Evolutionary conservation across 2,113 vertebrate genomes (phyloP), one percentile per base, ranked within the genome.

Genomic region (Tetrao urogallus): DNA sequence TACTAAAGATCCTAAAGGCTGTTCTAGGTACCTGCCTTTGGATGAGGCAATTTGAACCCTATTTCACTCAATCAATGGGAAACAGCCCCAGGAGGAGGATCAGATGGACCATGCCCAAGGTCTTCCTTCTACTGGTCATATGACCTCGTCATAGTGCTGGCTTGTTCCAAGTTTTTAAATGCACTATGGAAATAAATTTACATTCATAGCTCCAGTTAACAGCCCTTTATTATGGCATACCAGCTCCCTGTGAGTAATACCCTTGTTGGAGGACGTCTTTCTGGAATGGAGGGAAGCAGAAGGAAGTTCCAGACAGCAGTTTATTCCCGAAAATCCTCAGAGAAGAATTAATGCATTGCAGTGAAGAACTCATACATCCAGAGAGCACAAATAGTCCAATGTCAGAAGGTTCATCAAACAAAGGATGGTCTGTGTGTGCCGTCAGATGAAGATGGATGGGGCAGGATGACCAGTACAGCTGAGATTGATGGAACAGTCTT

Each of bases 351-450:
- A 47, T 42, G 72, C 28, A 4, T 45, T 15, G 4, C 42, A 18
- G 20, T 11, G n/a, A 71, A 40, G 45, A 58, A 34, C 17, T 42
- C 0, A 3, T 28, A 22, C 3, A 34, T 15, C 10, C 1, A 3
- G 45, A 83, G 64, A 45, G 2, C 42, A 25, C 22, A 38, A 45
- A 32, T 27, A 60, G 42, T 2, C 8, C 25, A 27, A 50, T 52
- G 57, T 32, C 16, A 30, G 63, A 52, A 50, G 18, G 34, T 38
- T 24, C 67, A 24, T 30, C 13, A 27, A 40, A 11, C 18, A 25
- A 22, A 61, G 27, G 15, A 1, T 22, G 20, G 42, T 25, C 21
- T 10, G 17, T 25, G 43, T 11, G 5, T 30, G 56, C 27, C 17
- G 13, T 8, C 66, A 43, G 50, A 65, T 34, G 22, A 32, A 48